Conservation (phyloP, 2,113 vertebrate species). For the Vidua chalybeata region DNA sequence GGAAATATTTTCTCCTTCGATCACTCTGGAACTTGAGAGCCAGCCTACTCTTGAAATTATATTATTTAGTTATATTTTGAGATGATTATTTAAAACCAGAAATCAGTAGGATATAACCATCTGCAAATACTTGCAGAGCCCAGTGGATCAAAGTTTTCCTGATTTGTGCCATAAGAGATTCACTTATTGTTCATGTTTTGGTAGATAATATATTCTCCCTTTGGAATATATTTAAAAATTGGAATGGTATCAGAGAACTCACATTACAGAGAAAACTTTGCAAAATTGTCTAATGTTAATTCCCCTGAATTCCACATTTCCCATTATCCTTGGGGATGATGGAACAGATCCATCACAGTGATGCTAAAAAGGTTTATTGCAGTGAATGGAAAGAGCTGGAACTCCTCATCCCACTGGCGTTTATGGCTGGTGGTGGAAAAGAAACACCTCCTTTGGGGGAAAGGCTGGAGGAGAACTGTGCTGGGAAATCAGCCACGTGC, state of each 20-base stretch:
- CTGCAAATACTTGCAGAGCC: background rate
- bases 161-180: background rate
- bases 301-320: background rate
- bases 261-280: background rate
- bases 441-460: background rate
- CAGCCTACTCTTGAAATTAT: background rate
- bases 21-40: background rate
- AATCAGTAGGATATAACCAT: background rate
- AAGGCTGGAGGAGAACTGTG: background rate
- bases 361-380: background rate
- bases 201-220: background rate
- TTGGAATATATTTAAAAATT: background rate
- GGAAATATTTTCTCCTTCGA: background rate
- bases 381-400: background rate
- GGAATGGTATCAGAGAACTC: background rate
- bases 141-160: background rate
- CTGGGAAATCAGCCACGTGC: background rate
- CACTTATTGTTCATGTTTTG: background rate
- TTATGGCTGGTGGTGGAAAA: background rate
- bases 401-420: background rate
- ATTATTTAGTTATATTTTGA: background rate
- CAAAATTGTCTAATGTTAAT: background rate
- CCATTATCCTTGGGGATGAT: background rate
- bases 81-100: background rate
- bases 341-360: background rate